Percentiles rank a stretch among this genome's conserved stretches.
These are phyloP conservation scores for Sphecodes monilicornis DNA, from an alignment of 2,888 invertebrate genomes.

Conservation along the genomic window DNA sequence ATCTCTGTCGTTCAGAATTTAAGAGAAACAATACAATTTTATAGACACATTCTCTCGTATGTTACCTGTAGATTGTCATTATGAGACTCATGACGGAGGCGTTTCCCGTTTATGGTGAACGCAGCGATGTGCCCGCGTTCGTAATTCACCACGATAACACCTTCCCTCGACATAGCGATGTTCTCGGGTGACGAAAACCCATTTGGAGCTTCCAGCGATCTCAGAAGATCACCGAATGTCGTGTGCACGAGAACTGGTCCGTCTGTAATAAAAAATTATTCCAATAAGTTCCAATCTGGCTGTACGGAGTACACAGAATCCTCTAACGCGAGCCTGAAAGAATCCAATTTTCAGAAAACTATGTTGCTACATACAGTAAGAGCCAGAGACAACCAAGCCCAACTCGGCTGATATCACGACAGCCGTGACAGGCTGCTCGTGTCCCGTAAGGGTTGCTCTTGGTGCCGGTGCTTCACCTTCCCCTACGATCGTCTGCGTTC, in stretches of 20 bases:
- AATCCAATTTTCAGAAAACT: not conserved
- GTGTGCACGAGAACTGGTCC: constrained; percentile 99
- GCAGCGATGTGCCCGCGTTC: constrained; percentile 96
- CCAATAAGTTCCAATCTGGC: not conserved
- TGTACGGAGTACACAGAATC: not conserved
- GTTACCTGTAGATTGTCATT: constrained; percentile 96
- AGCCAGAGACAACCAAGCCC: constrained; percentile 98
- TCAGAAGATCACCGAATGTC: constrained; percentile 97
- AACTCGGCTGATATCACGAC: constrained; percentile 99
- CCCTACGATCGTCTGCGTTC: constrained; percentile 98
- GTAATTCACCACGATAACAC: constrained; percentile 97
- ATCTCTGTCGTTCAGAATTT: not conserved
- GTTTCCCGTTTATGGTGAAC: constrained; percentile 97
- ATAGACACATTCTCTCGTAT: not conserved
- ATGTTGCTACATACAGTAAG: constrained; percentile 86
- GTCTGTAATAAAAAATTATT: constrained; percentile 84
- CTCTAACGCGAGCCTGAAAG: not conserved
- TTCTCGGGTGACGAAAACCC: constrained; percentile 92
- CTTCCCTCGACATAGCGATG: constrained; percentile 97
- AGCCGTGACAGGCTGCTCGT: constrained; percentile 97
- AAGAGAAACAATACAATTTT: not conserved
- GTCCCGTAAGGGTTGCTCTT: constrained; percentile 98
- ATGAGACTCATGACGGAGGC: constrained; percentile 95
- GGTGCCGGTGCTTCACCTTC: constrained; percentile 98
- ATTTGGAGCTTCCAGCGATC: constrained; percentile 94